These are phyloP conservation scores for Dasyurus viverrinus DNA, from an alignment of 2,113 vertebrate genomes.

Conservation along the genomic window DNA sequence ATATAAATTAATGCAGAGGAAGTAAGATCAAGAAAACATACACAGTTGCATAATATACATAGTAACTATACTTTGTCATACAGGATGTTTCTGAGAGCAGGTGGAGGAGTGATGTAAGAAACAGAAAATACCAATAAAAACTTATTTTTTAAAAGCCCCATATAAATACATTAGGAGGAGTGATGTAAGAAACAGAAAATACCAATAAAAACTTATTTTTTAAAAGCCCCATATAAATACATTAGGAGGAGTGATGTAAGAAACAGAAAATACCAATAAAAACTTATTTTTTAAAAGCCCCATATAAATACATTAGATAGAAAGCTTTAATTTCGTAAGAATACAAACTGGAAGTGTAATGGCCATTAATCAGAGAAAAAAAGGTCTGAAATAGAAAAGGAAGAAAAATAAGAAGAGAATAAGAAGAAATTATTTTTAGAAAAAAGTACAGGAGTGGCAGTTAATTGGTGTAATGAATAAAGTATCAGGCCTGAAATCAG, in stretches of 20 bases:
- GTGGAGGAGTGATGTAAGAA: not conserved
- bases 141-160: not conserved
- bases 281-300: not conserved
- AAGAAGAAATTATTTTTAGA: not conserved
- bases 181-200: not conserved
- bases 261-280: not conserved
- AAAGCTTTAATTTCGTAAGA: not conserved
- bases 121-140: not conserved
- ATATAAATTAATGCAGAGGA: not conserved
- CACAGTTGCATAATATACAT: not conserved
- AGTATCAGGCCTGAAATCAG: too few relatives aligned
- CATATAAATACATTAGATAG: not conserved
- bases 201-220: not conserved
- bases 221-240: not conserved
- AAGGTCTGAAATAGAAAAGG: not conserved
- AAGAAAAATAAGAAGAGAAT: not conserved
- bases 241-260: not conserved
- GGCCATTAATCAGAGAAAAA: not conserved
- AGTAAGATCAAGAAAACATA: not conserved
- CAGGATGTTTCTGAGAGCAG: not conserved
- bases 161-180: not conserved
- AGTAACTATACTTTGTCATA: not conserved
- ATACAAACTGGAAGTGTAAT: not conserved
- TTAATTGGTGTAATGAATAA: too few relatives aligned
- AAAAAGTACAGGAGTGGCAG: not conserved